Evolutionary conservation across 2,797 vertebrate genomes (phyloP).

Genomic region (Oryzias sinensis): DNA sequence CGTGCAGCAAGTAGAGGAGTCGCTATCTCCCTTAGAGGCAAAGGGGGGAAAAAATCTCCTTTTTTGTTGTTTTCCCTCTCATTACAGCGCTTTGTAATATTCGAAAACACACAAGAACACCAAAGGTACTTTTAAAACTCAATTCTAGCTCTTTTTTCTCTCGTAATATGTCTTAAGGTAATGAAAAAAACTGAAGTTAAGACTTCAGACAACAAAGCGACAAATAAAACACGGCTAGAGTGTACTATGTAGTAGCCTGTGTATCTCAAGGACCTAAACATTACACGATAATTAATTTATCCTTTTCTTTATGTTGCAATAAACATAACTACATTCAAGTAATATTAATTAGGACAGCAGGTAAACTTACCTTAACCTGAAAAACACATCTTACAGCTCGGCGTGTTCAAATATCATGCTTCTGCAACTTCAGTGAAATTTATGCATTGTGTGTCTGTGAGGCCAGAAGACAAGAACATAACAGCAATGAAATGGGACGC

Average conservation of each 20-base stretch:
- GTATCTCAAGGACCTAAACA: slow-evolving; percentile 56
- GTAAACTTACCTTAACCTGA: slow-evolving; percentile 6
- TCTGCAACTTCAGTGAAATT: slow-evolving; percentile 29
- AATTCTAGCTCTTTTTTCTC: slow-evolving; percentile 54
- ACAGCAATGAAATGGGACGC: slow-evolving; percentile 60
- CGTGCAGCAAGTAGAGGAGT: slow-evolving; percentile 71
- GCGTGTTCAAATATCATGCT: slow-evolving; percentile 8
- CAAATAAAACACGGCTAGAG: slow-evolving; percentile 71
- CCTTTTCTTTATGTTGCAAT: slow-evolving; percentile 20
- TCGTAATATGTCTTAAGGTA: slow-evolving; percentile 75
- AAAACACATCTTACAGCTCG: neutral
- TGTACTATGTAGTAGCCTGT: slow-evolving; percentile 53
- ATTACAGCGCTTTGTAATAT: slow-evolving; percentile 83
- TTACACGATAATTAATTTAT: slow-evolving; percentile 52
- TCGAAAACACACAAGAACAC: slow-evolving; percentile 82
- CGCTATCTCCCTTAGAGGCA: slow-evolving; percentile 75
- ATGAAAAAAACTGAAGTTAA: slow-evolving; percentile 61
- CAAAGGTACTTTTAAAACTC: slow-evolving; percentile 79
- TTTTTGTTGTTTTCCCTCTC: slow-evolving; percentile 82
- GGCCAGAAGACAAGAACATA: slow-evolving; percentile 61
- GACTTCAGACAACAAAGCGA: slow-evolving; percentile 75
- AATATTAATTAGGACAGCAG: slow-evolving; percentile 8
- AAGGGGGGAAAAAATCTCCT: slow-evolving; percentile 60
- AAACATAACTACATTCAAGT: slow-evolving; percentile 17
- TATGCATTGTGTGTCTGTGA: slow-evolving; percentile 45